These are phyloP conservation scores for Watsonalla cultraria DNA, from an alignment of 2,888 invertebrate genomes.

Conservation along the genomic window DNA sequence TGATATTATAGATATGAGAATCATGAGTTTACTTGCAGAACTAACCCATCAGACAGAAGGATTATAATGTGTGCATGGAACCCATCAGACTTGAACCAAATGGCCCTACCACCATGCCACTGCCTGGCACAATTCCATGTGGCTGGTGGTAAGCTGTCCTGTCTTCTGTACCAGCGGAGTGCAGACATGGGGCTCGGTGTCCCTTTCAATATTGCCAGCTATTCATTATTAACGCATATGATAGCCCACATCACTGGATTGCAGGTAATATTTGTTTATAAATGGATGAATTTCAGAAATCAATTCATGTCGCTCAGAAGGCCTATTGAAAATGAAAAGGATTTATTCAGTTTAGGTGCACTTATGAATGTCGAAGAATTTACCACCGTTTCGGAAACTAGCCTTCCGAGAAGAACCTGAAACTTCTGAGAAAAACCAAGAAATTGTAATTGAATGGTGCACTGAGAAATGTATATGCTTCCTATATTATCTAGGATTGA, in stretches of 20 bases:
- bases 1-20: background rate
- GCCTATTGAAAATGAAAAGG: too few species aligned
- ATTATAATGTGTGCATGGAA: constrained; percentile 98
- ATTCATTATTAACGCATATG: constrained; percentile 95
- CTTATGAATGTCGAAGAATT: background rate
- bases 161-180: constrained; percentile 96
- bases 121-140: constrained; percentile 97
- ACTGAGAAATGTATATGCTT: too few species aligned
- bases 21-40: constrained; percentile 43
- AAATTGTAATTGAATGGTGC: too few species aligned
- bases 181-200: constrained; percentile 99
- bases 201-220: constrained; percentile 98
- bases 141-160: constrained; percentile 88
- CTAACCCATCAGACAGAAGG: constrained; percentile 90
- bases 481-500: too few species aligned
- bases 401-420: too few species aligned
- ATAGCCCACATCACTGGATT: constrained; percentile 96
- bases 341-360: too few species aligned
- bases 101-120: constrained; percentile 99
- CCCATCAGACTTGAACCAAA: constrained; percentile 89
- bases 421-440: too few species aligned
- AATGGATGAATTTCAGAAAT: too few species aligned
- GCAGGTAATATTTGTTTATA: constrained; percentile 74
- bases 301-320: too few species aligned
- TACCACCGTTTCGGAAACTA: too few species aligned